Evolutionary conservation across 2,888 invertebrate genomes (phyloP).

Genomic region (Erynnis tages): DNA sequence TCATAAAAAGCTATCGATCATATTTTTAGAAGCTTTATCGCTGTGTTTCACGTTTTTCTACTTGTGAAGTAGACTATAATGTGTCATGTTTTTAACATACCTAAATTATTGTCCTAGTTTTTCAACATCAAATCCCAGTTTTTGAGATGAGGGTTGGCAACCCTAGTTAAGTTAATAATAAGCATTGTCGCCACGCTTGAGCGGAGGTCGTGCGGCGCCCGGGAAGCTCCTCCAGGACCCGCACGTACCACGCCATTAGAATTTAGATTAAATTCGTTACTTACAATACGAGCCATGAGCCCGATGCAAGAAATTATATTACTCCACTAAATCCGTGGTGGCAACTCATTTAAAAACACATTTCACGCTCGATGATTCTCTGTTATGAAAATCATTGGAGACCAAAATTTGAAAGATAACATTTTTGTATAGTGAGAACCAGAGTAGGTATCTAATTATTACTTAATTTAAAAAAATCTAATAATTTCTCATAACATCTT

Average conservation of each 20-base stretch:
- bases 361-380: not conserved
- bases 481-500: too few species aligned
- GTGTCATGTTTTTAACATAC: too few species aligned
- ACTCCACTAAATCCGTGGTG: not conserved
- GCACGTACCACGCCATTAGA: constrained; percentile 55
- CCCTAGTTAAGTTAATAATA: too few species aligned
- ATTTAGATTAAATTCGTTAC: constrained; percentile 66
- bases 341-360: not conserved
- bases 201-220: constrained; percentile 49
- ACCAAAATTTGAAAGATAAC: not conserved
- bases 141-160: too few species aligned
- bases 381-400: not conserved
- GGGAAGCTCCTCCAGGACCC: constrained; percentile 64
- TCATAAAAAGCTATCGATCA: too few species aligned
- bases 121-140: too few species aligned
- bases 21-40: constrained; percentile 48
- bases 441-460: too few species aligned
- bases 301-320: constrained; percentile 2
- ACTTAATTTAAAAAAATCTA: too few species aligned
- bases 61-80: too few species aligned
- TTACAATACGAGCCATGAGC: constrained; percentile 47
- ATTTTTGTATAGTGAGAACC: too few species aligned
- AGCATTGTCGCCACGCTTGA: constrained; percentile 70
- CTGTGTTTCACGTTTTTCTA: too few species aligned
- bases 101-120: too few species aligned